Evolutionary conservation across 1,140 invertebrate species (phyloP).

Genomic region (Philopotamus ludificatus): DNA sequence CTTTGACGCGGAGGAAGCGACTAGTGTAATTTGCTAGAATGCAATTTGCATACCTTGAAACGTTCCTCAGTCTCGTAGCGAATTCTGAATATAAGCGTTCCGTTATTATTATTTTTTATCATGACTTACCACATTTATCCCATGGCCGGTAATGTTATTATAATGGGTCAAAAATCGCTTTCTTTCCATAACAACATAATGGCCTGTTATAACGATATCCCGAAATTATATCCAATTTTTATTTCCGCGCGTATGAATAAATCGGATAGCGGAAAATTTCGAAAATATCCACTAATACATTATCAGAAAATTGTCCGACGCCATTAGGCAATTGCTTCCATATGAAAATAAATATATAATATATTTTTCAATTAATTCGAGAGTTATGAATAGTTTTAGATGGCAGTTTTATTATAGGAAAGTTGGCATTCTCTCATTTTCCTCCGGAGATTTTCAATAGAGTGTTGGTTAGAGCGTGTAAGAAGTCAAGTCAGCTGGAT

Average conservation of each 20-base stretch:
- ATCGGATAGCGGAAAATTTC: too few relatives aligned
- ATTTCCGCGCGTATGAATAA: too few relatives aligned
- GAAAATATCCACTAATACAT: too few relatives aligned
- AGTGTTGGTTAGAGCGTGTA: conserved; percentile 29
- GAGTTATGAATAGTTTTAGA: conserved; percentile 13
- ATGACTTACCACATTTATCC: too few relatives aligned
- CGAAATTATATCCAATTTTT: too few relatives aligned
- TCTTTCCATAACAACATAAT: background rate
- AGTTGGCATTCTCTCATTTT: conserved; percentile 25
- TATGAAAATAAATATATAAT: too few relatives aligned
- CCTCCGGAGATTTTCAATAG: conserved; percentile 25
- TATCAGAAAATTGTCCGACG: too few relatives aligned
- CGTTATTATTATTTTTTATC: background rate
- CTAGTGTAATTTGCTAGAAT: background rate
- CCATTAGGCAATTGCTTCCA: too few relatives aligned
- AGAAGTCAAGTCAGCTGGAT: conserved; percentile 30
- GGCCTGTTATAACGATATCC: background rate
- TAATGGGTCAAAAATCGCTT: background rate
- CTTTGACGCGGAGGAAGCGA: background rate
- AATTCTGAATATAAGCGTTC: background rate
- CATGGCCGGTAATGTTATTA: background rate
- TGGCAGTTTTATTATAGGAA: conserved; percentile 21
- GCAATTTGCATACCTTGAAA: background rate
- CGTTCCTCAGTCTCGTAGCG: background rate
- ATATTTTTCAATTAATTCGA: too few relatives aligned